Percentiles rank a stretch among this genome's conserved stretches.
Conservation (phyloP, 1,140 invertebrate species). For the Dinoponera quadriceps region DNA sequence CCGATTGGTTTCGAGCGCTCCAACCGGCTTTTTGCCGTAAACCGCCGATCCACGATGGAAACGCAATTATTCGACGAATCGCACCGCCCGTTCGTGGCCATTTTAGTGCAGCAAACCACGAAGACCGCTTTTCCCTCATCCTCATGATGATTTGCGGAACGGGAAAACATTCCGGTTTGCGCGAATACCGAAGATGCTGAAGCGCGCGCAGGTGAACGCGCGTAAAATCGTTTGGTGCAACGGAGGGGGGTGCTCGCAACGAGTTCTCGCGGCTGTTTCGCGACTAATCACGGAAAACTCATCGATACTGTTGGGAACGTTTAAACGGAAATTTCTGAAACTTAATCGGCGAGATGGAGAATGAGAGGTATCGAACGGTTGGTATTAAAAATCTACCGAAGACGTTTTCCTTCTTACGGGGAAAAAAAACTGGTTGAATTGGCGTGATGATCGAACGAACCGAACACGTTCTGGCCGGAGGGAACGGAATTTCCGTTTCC, state of each 20-base stretch:
- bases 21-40: conserved; percentile 17
- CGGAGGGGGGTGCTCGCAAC: not conserved
- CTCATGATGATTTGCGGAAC: conserved; percentile 1
- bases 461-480: too few species aligned
- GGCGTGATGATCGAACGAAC: too few species aligned
- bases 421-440: too few species aligned
- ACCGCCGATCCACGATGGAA: conserved; percentile 42
- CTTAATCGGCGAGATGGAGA: too few species aligned
- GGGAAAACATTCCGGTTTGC: not conserved
- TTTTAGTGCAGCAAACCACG: conserved; percentile 20
- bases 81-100: conserved; percentile 31
- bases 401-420: too few species aligned
- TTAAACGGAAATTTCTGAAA: too few species aligned
- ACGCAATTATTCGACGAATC: conserved; percentile 62
- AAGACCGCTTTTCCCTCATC: not conserved
- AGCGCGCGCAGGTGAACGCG: not conserved
- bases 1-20: conserved; percentile 46
- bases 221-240: not conserved
- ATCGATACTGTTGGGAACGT: too few species aligned
- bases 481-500: too few species aligned
- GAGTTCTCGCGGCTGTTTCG: too few species aligned
- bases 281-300: too few species aligned
- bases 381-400: too few species aligned
- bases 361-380: too few species aligned
- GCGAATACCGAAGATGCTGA: not conserved